phyloP scores from a whole-genome alignment of 2,888 invertebrate genomes.

The Bombylius discolor region DNA sequence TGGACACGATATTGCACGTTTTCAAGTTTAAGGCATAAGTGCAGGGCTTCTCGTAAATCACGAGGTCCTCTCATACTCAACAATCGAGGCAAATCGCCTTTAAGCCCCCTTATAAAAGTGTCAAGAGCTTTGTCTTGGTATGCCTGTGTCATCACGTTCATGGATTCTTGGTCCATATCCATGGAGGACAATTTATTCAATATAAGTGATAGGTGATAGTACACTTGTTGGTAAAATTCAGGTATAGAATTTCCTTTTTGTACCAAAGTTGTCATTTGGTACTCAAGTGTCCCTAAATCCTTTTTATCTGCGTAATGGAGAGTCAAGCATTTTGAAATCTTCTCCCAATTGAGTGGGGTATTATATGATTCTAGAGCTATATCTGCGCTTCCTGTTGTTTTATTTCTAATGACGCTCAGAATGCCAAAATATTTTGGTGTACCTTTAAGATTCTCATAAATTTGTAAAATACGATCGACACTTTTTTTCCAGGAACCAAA shows the following conservation, averaged over 20 bases:
- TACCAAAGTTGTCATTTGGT: conserved; percentile 10
- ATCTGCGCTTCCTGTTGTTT: conserved; percentile 11
- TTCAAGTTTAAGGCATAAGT: neutral
- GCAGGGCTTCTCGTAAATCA: neutral
- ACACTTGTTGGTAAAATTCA: conserved; percentile 12
- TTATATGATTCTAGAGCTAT: conserved; percentile 12
- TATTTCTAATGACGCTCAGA: conserved; percentile 8
- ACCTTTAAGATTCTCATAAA: conserved; percentile 7
- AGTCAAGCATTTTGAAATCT: conserved; percentile 8
- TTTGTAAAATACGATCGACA: conserved; percentile 9
- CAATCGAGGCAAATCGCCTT: too few species aligned
- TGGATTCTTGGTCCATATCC: neutral
- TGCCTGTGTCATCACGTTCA: too few species aligned
- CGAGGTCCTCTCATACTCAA: neutral
- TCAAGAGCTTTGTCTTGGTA: too few species aligned
- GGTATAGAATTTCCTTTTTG: too few species aligned
- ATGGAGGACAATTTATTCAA: conserved; percentile 12
- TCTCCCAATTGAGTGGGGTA: too few species aligned
- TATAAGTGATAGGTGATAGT: conserved; percentile 12
- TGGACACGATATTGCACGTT: neutral
- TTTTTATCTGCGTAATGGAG: conserved; percentile 12
- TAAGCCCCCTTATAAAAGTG: too few species aligned
- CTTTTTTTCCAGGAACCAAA: conserved; percentile 9
- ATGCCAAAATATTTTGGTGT: conserved; percentile 13
- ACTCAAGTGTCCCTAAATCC: conserved; percentile 11